These are phyloP conservation scores for Trichogramma evanescens DNA, from an alignment of 2,888 invertebrate species.

Conservation along the genomic window DNA sequence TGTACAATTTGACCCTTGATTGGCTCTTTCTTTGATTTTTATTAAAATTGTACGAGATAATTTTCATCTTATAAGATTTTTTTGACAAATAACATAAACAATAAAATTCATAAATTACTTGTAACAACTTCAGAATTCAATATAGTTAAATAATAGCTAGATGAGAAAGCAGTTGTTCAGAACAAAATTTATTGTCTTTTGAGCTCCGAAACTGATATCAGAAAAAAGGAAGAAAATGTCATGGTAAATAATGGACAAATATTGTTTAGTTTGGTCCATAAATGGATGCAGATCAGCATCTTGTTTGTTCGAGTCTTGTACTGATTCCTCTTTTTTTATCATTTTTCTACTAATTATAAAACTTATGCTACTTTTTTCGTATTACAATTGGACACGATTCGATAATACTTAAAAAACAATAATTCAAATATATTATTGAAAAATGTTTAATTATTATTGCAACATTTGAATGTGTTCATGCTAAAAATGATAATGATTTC, in stretches of 20 bases:
- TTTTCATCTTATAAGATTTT: no score
- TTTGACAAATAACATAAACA: no score
- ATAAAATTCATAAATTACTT: no score
- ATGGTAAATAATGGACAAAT: conserved; percentile 9
- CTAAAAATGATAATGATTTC: conserved; percentile 17
- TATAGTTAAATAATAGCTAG: no score
- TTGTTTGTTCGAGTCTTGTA: conserved; percentile 18
- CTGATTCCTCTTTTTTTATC: conserved; percentile 17
- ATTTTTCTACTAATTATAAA: conserved; percentile 19
- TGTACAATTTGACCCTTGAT: no score
- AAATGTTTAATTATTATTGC: neutral
- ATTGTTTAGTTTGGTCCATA: conserved; percentile 20
- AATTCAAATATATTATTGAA: conserved; percentile 5
- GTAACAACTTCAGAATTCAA: no score
- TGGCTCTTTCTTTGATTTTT: no score
- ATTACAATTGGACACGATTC: conserved; percentile 22
- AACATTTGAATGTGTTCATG: conserved; percentile 18
- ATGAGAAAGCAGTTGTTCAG: neutral
- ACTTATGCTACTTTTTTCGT: conserved; percentile 18
- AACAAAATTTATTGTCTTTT: conserved; percentile 20
- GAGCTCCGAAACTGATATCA: neutral
- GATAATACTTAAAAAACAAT: conserved; percentile 13
- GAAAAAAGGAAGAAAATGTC: conserved; percentile 14
- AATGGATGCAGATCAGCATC: conserved; percentile 20
- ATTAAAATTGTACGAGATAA: no score